These are phyloP conservation scores for Watersipora subatra DNA, from an alignment of 1,140 invertebrate genomes.

Conservation along the genomic window DNA sequence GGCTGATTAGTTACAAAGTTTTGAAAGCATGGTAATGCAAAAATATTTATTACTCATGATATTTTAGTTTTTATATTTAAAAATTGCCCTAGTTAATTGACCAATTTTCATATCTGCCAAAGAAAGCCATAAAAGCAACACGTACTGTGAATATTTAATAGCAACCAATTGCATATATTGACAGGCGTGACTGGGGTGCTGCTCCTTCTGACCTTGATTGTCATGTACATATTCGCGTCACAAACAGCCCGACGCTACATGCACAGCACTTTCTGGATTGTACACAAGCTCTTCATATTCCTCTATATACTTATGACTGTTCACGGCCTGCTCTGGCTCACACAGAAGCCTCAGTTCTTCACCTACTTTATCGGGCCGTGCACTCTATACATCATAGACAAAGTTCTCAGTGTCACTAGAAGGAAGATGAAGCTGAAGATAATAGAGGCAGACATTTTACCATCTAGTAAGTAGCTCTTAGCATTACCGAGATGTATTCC, in stretches of 20 bases:
- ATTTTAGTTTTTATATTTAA: no score
- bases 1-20: no score
- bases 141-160: no score
- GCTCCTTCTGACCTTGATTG: slow-evolving; percentile 79
- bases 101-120: no score
- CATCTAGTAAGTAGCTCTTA: slow-evolving; percentile 53
- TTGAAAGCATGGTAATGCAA: no score
- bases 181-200: slow-evolving; percentile 83
- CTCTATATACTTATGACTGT: slow-evolving; percentile 79
- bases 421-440: slow-evolving; percentile 71
- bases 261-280: slow-evolving; percentile 65
- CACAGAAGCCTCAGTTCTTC: slow-evolving; percentile 67
- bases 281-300: slow-evolving; percentile 82
- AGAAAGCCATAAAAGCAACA: no score
- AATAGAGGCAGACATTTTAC: slow-evolving; percentile 83
- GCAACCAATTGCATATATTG: no score
- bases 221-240: slow-evolving; percentile 94
- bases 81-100: no score
- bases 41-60: no score
- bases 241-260: slow-evolving; percentile 75
- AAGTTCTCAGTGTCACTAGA: slow-evolving; percentile 62
- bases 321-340: slow-evolving; percentile 84
- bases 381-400: slow-evolving; percentile 75
- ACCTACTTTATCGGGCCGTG: slow-evolving; percentile 88
- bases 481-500: not conserved